Percentiles rank a stretch among this genome's conserved stretches.
These are phyloP conservation scores for Tympanuchus pallidicinctus DNA, from an alignment of 2,113 vertebrate species.

Conservation along the genomic window DNA sequence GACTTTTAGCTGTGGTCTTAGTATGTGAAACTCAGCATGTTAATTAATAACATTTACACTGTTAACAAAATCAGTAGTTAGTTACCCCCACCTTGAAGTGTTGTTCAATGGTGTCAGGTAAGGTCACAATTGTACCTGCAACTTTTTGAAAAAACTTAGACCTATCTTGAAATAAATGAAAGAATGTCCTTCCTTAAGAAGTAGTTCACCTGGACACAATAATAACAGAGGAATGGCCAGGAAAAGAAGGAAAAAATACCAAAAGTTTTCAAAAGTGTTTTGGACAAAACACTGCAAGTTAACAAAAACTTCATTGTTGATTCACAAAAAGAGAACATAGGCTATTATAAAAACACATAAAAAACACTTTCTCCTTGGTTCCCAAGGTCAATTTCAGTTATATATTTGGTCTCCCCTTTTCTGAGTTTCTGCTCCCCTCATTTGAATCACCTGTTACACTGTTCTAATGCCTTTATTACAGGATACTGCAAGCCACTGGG, in stretches of 20 bases:
- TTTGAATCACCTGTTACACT: neutral
- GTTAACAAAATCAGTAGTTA: neutral
- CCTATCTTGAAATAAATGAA: neutral
- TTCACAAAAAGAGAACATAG: neutral
- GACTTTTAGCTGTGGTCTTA: neutral
- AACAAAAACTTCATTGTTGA: neutral
- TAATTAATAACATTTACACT: neutral
- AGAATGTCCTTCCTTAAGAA: neutral
- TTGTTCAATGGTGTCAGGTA: neutral
- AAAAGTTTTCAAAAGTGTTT: neutral
- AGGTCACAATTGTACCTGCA: neutral
- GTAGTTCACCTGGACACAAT: neutral
- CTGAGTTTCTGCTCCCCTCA: neutral
- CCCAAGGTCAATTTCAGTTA: neutral
- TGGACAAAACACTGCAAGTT: neutral
- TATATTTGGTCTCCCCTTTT: neutral
- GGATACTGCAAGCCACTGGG: fast-evolving
- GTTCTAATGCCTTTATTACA: neutral
- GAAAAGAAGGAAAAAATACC: neutral
- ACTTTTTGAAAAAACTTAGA: neutral
- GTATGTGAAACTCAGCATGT: neutral
- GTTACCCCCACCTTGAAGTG: neutral
- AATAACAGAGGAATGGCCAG: neutral
- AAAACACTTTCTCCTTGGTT: neutral
- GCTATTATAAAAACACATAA: neutral